phyloP scores from a whole-genome alignment of 2,888 invertebrate genomes.

The Cremastinae sp. region DNA sequence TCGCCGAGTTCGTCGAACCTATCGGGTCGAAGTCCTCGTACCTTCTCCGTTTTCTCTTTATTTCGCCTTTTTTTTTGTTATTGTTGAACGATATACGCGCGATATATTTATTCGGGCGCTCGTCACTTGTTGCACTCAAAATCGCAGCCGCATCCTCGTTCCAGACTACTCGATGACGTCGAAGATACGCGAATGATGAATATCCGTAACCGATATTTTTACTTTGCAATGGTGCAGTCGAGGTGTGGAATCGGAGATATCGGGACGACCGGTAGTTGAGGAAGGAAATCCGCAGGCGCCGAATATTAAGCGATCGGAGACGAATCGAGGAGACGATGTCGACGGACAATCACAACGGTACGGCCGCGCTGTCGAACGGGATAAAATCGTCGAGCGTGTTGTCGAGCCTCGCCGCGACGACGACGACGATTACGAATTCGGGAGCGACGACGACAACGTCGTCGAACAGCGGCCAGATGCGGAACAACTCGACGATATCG shows the following conservation, averaged over 20 bases:
- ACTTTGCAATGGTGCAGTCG: not conserved
- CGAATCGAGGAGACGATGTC: conserved; percentile 56
- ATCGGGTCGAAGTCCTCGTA: not conserved
- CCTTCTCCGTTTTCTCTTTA: not conserved
- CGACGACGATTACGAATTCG: conserved; percentile 61
- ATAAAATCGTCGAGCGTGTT: conserved; percentile 71
- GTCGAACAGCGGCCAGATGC: conserved; percentile 58
- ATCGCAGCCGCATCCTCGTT: conserved; percentile 8
- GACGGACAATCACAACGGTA: conserved; percentile 73
- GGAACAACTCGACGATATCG: conserved; percentile 63
- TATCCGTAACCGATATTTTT: too few relatives aligned
- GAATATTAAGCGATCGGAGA: not conserved
- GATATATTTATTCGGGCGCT: too few relatives aligned
- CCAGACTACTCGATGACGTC: conserved; percentile 11
- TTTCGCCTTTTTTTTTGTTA: conserved; percentile 7
- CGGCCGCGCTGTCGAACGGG: conserved; percentile 74
- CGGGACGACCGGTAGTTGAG: not conserved
- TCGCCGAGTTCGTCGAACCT: conserved; percentile 45
- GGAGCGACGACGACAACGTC: conserved; percentile 63
- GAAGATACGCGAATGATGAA: not conserved
- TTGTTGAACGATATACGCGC: too few relatives aligned
- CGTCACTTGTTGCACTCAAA: too few relatives aligned
- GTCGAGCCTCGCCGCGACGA: conserved; percentile 59
- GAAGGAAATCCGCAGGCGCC: not conserved
- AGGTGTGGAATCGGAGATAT: not conserved